Evolutionary conservation across 2,797 vertebrate genomes (phyloP).

Genomic region (Morus bassanus): DNA sequence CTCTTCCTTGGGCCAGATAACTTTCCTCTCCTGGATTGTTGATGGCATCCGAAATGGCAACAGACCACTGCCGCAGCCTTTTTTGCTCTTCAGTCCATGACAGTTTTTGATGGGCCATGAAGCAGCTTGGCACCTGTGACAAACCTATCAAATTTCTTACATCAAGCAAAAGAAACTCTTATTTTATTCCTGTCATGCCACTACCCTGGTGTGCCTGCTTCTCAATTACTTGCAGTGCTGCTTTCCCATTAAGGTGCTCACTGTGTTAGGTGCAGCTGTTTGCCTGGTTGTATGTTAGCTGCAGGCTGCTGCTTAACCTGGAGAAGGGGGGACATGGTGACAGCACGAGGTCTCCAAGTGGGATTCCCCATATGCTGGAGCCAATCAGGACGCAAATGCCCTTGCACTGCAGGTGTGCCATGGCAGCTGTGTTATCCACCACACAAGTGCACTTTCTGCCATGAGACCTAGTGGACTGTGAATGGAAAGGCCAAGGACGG

Average conservation of each 20-base stretch:
- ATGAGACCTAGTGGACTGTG: neutral
- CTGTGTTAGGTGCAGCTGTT: neutral
- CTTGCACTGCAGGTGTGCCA: neutral
- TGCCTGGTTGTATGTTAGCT: neutral
- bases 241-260: accelerated
- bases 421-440: neutral
- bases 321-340: neutral
- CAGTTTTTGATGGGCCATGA: neutral
- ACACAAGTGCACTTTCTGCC: neutral
- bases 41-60: neutral
- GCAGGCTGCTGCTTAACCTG: neutral
- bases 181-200: neutral
- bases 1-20: neutral
- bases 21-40: neutral
- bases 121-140: neutral
- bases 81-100: neutral
- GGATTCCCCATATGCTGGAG: neutral
- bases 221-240: neutral
- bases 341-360: neutral
- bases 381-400: neutral
- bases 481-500: neutral
- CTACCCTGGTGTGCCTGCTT: neutral
- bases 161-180: neutral
- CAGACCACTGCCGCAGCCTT: neutral
- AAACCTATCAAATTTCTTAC: neutral